Base-by-base conservation (phyloP, 37 sponge, comb jelly and placozoan genomes). In the Chondrilla cf. caribensis region DNA sequence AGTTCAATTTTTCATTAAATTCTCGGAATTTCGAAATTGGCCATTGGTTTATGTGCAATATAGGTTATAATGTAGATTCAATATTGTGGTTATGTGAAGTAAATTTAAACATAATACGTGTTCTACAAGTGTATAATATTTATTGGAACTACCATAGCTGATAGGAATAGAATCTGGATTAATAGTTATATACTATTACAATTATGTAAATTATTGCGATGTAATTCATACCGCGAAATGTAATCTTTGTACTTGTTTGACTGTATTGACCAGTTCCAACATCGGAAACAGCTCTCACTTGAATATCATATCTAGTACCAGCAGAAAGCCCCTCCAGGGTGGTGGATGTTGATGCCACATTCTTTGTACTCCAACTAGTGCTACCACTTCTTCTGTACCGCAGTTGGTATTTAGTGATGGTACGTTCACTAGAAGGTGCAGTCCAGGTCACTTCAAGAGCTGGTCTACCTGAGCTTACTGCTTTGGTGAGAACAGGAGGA, bases 361-460 rank as follows among this genome's bases (percentile, higher is more conserved):
- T 4, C 0, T 17, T 33, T 26, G 2, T 28, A 6, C 68, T 67
- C 68, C 68, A 67, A 32, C 7, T 3, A 67, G 26, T n/a, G 29
- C 32, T 67, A 18, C 68, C 68, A 67, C 68, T 67, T 67, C 26
- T 29, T 29, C 68, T 67, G 68, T 31, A 67, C 33, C 29, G 35
- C 26, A 67, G 0, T 17, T 67, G 26, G 33, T 31, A 67, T 26
- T 67, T 28, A 29, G 68, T 33, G 68, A 67, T 67, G 33, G 68
- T 8, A 17, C 31, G 35, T 17, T 67, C 68, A 67, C 68, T 67
- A 31, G n/a, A 32, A 33, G 68, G 68, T 33, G 68, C 68, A 29
- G 68, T 67, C 68, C 68, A 67, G 68, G 68, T 31, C 68, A 67
- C 68, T 33, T 1, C 4, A 28, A 67, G 68, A 67, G 68, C 68